Evolutionary conservation across 1,140 invertebrate species (phyloP), one percentile per base, ranked within the genome.

Genomic region (Dendrolimus punctatus): DNA sequence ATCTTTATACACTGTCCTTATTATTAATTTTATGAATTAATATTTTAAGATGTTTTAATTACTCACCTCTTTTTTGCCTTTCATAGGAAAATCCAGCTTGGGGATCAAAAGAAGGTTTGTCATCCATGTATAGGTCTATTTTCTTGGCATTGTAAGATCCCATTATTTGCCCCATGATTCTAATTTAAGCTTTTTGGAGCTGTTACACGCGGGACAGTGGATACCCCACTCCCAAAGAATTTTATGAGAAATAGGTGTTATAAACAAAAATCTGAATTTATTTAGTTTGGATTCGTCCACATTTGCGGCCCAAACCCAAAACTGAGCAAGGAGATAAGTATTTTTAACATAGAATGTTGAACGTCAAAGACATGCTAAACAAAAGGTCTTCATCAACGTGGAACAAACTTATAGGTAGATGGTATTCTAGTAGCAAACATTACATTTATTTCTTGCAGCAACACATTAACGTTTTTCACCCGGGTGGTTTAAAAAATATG

Each of bases 31-130:
- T 38, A 51, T 43, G 5, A 42, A 49, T 7, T 45, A 39, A 47
- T 40, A 49, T 10, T 40, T 0, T 40, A 40, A 40, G 6, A 42
- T 37, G 38, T 51, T 42, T 39, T 41, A 60, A 51, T 52, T 50
- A 49, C 53, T 71, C 90, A 92, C 94, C 92, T 89, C 95, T 91
- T 72, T 90, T 80, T 88, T 95, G 93, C 68, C 96, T 88, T 41
- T 91, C 89, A 53, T 90, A 88, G 37, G 87, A 71, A 89, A 97
- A 96, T 40, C 96, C 96, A 67, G 90, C 87, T 51, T 91, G 69
- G 5, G 92, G 92, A 87, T 96, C 94, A 84, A 95, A 96, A 46
- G 91, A 91, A n/a, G 94, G 90, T 60, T 89, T 86, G 71, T 90
- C 89, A 51, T 88, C 68, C 63, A 89, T 85, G 58, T 89, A 76